Evolutionary conservation across 1,140 invertebrate species (phyloP).

Genomic region (Phocides pigmalion): DNA sequence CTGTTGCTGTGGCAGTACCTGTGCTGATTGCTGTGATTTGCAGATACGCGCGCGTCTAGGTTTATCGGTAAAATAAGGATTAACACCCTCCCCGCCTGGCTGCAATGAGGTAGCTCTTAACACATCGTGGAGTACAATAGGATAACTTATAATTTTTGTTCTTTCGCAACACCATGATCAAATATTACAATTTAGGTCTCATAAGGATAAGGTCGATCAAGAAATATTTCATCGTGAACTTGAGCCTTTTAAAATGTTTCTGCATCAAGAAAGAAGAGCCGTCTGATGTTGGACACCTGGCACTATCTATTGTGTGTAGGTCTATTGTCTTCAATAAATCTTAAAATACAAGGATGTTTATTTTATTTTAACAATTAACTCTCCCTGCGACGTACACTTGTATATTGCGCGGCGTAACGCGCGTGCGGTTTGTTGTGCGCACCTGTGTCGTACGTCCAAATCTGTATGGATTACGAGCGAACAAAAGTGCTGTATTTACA

Average conservation of each 20-base stretch:
- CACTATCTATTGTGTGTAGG: conserved; percentile 21
- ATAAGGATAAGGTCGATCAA: conserved; percentile 33
- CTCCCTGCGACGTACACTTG: too few relatives aligned
- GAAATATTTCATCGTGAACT: conserved; percentile 2
- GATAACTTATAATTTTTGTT: conserved; percentile 27
- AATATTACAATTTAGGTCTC: conserved; percentile 36
- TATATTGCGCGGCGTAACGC: too few relatives aligned
- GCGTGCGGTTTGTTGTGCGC: too few relatives aligned
- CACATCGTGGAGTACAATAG: conserved; percentile 28
- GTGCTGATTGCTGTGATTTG: conserved; percentile 80
- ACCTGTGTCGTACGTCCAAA: too few relatives aligned
- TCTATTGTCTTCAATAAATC: conserved; percentile 17
- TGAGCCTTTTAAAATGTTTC: conserved; percentile 36
- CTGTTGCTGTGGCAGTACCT: conserved; percentile 82
- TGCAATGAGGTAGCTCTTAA: conserved; percentile 2
- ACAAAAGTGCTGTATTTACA: too few relatives aligned
- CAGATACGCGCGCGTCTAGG: conserved; percentile 71
- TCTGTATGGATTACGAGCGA: too few relatives aligned
- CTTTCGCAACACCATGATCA: conserved; percentile 11
- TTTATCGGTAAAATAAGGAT: conserved; percentile 58
- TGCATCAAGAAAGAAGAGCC: conserved; percentile 45
- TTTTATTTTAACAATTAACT: too few relatives aligned
- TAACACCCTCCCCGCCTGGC: conserved; percentile 63
- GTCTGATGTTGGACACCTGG: conserved; percentile 27
- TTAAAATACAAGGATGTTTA: neutral